These are phyloP conservation scores for Bombycilla garrulus DNA, from an alignment of 2,113 vertebrate genomes.

Conservation along the genomic window DNA sequence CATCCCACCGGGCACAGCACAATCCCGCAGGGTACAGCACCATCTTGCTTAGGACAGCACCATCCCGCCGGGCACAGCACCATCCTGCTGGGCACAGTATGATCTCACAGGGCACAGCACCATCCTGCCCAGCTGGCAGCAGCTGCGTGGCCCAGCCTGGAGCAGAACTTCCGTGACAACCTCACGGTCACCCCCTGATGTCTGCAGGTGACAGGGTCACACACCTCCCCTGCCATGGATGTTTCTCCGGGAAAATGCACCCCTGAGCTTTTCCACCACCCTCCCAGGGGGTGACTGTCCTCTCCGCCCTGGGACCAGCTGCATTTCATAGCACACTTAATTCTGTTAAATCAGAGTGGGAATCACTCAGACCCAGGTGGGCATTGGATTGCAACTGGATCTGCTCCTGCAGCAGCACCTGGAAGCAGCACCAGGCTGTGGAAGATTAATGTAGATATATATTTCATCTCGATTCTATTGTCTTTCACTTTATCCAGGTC, in stretches of 20 bases:
- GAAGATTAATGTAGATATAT: constrained; percentile 32
- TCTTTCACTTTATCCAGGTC: constrained; percentile 62
- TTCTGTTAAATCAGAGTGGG: not conserved
- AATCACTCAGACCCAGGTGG: not conserved
- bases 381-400: not conserved
- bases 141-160: accelerated
- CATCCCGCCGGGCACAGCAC: not conserved
- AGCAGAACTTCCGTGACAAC: not conserved
- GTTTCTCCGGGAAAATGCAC: accelerated
- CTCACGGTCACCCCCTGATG: not conserved
- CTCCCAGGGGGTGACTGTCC: not conserved
- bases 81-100: accelerated
- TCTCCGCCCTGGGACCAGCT: accelerated
- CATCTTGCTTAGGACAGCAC: too few species aligned
- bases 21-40: too few species aligned
- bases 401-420: not conserved
- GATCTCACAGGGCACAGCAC: too few species aligned
- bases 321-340: not conserved
- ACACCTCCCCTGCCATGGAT: accelerated
- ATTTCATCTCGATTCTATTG: constrained; percentile 65
- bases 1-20: not conserved
- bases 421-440: not conserved
- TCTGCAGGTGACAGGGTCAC: not conserved
- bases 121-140: not conserved
- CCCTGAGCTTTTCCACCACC: accelerated